phyloP scores from a whole-genome alignment of 2,113 vertebrate genomes.

The Chitala chitala region DNA sequence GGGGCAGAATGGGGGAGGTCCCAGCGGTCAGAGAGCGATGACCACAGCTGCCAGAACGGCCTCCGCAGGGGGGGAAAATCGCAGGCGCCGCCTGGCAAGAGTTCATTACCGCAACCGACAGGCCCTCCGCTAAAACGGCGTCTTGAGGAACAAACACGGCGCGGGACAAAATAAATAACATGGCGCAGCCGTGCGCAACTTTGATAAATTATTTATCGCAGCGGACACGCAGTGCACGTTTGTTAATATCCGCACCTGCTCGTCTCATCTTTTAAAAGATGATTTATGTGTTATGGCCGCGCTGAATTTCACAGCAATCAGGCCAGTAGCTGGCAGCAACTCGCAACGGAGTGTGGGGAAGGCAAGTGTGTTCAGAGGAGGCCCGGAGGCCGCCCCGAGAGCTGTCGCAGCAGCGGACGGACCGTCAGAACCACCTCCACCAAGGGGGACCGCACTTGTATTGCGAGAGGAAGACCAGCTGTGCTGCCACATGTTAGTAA shows the following conservation, averaged over 20 bases:
- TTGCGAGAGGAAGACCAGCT: neutral
- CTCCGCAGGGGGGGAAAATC: slow-evolving; percentile 72
- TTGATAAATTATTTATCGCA: slow-evolving; percentile 99
- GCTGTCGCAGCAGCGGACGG: slow-evolving; percentile 77
- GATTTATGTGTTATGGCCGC: slow-evolving; percentile 95
- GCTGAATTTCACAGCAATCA: slow-evolving; percentile 93
- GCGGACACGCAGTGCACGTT: slow-evolving; percentile 80
- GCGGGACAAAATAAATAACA: slow-evolving; percentile 88
- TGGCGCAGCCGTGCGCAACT: slow-evolving; percentile 47
- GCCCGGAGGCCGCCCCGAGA: slow-evolving; percentile 84
- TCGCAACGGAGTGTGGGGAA: slow-evolving; percentile 81
- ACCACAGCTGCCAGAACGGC: slow-evolving; percentile 70
- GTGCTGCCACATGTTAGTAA: neutral
- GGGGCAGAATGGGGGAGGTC: neutral
- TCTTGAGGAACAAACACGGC: slow-evolving; percentile 78
- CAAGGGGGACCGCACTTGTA: slow-evolving; percentile 26
- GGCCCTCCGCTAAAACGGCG: slow-evolving; percentile 73
- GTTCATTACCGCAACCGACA: slow-evolving; percentile 93
- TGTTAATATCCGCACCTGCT: slow-evolving; percentile 88
- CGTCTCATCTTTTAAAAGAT: slow-evolving; percentile 94
- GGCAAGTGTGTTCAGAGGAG: slow-evolving; percentile 54
- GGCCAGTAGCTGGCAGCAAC: slow-evolving; percentile 74
- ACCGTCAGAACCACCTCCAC: slow-evolving; percentile 61
- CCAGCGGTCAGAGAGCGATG: slow-evolving; percentile 69
- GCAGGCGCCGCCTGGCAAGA: slow-evolving; percentile 49